phyloP scores from a whole-genome alignment of 2,113 vertebrate species.

The Perca fluviatilis region DNA sequence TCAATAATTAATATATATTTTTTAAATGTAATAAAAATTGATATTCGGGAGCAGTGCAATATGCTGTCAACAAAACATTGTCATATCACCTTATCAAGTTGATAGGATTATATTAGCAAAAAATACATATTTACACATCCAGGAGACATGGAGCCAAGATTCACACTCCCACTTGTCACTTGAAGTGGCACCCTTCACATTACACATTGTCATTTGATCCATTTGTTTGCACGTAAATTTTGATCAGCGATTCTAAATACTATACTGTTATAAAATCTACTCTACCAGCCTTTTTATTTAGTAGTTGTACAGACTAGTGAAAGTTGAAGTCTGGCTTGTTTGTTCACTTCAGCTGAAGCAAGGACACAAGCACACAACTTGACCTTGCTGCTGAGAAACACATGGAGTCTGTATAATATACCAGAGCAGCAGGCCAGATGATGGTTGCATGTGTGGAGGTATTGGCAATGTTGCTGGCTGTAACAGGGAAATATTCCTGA shows the following conservation, averaged over 20 bases:
- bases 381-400: slow-evolving; percentile 63
- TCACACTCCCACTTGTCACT: no score
- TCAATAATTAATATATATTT: background rate
- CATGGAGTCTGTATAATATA: slow-evolving; percentile 48
- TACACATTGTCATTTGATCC: background rate
- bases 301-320: background rate
- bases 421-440: slow-evolving; percentile 37
- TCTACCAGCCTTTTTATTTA: background rate
- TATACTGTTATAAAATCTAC: background rate
- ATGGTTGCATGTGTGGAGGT: slow-evolving; percentile 31
- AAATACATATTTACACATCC: background rate
- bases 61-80: background rate
- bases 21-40: background rate
- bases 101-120: background rate
- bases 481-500: background rate
- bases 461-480: slow-evolving; percentile 29
- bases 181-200: background rate
- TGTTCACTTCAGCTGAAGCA: slow-evolving; percentile 34
- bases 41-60: background rate
- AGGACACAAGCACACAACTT: slow-evolving; percentile 45
- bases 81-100: background rate
- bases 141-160: background rate
- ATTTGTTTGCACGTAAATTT: background rate
- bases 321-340: slow-evolving; percentile 26
- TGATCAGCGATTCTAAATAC: background rate